A percentile compares a stretch with the other conserved stretches of the same genome.
Evolutionary conservation across 2,888 invertebrate species (phyloP).

Genomic region (Chironomus riparius): DNA sequence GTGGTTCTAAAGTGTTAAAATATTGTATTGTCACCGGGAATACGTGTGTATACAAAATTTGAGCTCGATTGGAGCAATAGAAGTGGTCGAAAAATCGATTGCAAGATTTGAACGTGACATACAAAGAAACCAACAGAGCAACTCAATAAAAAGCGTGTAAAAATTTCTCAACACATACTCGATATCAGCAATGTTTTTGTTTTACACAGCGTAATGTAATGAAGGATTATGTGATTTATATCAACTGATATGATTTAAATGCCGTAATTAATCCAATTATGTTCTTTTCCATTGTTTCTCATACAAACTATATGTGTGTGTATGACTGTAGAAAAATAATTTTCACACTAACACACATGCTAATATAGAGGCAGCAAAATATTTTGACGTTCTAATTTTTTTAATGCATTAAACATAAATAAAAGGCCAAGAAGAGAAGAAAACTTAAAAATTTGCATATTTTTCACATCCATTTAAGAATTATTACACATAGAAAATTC

Average conservation of each 20-base stretch:
- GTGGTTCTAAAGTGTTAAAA: too few species aligned
- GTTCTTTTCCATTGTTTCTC: neutral
- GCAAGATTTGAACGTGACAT: too few species aligned
- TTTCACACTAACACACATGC: neutral
- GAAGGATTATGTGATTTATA: conserved; percentile 10
- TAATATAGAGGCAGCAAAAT: neutral
- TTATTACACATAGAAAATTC: neutral
- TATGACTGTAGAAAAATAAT: neutral
- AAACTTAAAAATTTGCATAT: neutral
- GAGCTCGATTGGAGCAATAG: too few species aligned
- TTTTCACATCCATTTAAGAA: neutral
- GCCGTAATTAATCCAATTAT: conserved; percentile 9
- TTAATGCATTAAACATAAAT: too few species aligned
- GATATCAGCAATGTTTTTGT: too few species aligned
- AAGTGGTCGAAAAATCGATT: too few species aligned
- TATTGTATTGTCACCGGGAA: too few species aligned
- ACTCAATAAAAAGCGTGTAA: too few species aligned
- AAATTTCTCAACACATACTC: too few species aligned
- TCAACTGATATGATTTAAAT: conserved; percentile 2
- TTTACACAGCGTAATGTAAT: neutral
- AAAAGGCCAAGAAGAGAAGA: neutral
- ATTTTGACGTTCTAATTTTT: too few species aligned
- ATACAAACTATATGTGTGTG: neutral
- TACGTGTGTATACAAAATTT: too few species aligned
- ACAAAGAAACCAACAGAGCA: too few species aligned